phyloP scores from a whole-genome alignment of 2,113 vertebrate species.

The Leiothrix lutea region DNA sequence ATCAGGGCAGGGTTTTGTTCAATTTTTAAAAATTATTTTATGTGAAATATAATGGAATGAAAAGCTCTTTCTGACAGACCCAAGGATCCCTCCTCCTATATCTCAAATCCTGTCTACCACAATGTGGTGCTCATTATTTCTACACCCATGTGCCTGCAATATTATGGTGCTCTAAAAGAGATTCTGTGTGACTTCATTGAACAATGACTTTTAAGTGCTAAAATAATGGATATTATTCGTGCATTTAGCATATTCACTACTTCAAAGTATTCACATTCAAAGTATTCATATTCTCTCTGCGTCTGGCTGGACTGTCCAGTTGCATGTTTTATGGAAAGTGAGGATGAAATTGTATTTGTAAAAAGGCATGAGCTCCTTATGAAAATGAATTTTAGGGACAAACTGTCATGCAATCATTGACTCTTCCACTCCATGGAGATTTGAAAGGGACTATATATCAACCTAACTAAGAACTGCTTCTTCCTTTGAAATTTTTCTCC shows the following conservation, averaged over 20 bases:
- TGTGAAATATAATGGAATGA: neutral
- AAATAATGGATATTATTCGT: slow-evolving; percentile 6
- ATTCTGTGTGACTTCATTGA: neutral
- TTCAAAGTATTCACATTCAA: slow-evolving; percentile 71
- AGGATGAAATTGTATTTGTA: slow-evolving; percentile 61
- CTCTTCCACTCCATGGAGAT: slow-evolving; percentile 21
- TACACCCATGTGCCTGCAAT: neutral
- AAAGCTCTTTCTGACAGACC: slow-evolving; percentile 9
- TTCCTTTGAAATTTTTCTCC: neutral
- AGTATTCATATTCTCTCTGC: slow-evolving; percentile 56
- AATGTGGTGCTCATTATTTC: neutral
- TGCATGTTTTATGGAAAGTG: slow-evolving; percentile 73
- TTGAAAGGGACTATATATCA: slow-evolving; percentile 18
- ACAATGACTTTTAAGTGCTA: neutral
- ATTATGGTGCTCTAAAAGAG: neutral
- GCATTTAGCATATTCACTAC: slow-evolving; percentile 39
- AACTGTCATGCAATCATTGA: slow-evolving; percentile 63
- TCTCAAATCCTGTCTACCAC: neutral
- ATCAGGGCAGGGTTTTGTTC: neutral
- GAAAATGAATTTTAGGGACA: slow-evolving; percentile 65
- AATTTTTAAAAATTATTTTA: neutral
- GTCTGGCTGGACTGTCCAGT: slow-evolving; percentile 57
- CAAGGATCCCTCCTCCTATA: neutral
- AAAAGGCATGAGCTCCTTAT: slow-evolving; percentile 67
- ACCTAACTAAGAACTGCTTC: neutral